These are phyloP conservation scores for Stictonetta naevosa DNA, from an alignment of 2,113 vertebrate species.

Conservation along the genomic window DNA sequence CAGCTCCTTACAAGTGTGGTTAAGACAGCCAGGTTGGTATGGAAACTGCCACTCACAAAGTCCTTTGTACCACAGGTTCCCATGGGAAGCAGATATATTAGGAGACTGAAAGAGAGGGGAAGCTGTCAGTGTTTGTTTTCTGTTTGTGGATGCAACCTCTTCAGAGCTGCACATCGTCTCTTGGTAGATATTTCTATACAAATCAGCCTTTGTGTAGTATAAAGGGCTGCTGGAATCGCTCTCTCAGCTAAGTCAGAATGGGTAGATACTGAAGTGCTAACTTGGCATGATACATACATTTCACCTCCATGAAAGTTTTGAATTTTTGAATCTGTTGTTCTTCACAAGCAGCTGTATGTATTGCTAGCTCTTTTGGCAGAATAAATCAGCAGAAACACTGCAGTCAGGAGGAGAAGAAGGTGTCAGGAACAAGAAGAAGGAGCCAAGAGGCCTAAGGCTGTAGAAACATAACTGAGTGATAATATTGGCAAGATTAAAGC, in stretches of 20 bases:
- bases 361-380: neutral
- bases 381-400: neutral
- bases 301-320: neutral
- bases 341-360: neutral
- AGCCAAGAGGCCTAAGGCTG: neutral
- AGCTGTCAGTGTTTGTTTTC: neutral
- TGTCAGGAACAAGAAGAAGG: neutral
- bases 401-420: neutral
- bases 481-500: neutral
- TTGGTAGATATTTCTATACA: neutral
- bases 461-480: neutral
- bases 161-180: neutral
- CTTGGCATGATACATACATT: neutral
- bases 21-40: neutral
- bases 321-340: neutral
- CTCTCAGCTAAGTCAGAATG: neutral
- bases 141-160: neutral
- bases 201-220: neutral
- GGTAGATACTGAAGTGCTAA: neutral
- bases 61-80: neutral
- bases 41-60: conserved; percentile 9
- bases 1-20: neutral
- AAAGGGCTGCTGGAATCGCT: neutral
- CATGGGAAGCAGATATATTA: neutral
- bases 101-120: neutral